Evolutionary conservation across 1,140 invertebrate species (phyloP).

Genomic region (Gyrodactylus salaris): DNA sequence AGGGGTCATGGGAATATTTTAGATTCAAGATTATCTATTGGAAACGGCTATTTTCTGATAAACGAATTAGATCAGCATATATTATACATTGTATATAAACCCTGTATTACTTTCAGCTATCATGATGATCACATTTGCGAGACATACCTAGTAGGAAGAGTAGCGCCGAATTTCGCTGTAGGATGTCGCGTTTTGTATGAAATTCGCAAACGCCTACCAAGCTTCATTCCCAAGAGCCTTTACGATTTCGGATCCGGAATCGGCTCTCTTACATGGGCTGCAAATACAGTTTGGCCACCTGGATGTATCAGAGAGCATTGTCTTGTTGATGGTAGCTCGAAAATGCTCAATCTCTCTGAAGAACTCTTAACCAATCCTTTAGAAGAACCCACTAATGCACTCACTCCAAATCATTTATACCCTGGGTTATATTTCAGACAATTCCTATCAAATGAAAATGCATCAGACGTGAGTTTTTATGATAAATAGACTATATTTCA

Average conservation of each 20-base stretch:
- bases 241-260: conserved; percentile 64
- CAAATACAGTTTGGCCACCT: conserved; percentile 30
- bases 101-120: neutral
- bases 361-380: neutral
- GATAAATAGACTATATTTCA: no score
- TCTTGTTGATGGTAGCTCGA: conserved; percentile 36
- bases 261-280: conserved; percentile 32
- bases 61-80: no score
- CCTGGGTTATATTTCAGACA: conserved; percentile 36
- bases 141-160: neutral
- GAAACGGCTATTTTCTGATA: no score
- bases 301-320: conserved; percentile 38
- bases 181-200: conserved; percentile 7
- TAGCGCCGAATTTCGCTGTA: conserved; percentile 2
- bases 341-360: conserved; percentile 25
- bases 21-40: no score
- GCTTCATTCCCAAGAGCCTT: conserved; percentile 37
- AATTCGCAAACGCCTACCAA: conserved; percentile 12
- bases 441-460: conserved; percentile 26
- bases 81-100: no score
- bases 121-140: neutral
- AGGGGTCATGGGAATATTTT: no score
- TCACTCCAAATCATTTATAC: neutral
- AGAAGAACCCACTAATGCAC: neutral
- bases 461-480: neutral